Percentiles rank a stretch among this genome's conserved stretches.
Conservation (phyloP, 2,797 vertebrate genomes). For the Tenualosa ilisha region DNA sequence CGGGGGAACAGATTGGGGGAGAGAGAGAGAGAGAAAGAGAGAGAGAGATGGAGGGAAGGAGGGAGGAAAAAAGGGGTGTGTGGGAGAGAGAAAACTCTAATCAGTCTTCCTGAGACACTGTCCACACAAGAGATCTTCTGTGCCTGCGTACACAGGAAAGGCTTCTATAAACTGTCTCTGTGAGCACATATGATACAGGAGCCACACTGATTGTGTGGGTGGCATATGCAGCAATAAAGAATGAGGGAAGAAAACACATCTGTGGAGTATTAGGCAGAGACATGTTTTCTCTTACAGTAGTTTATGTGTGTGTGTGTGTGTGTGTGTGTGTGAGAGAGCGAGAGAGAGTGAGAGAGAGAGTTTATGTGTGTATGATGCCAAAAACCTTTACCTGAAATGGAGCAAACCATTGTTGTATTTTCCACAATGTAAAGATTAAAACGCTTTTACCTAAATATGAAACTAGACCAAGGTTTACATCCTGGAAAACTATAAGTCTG, state of each 20-base stretch:
- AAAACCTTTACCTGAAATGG: conserved; percentile 13
- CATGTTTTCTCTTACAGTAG: not conserved
- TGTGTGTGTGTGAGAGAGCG: conserved; percentile 2
- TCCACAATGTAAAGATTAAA: not conserved
- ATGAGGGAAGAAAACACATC: not conserved
- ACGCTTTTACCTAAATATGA: not conserved
- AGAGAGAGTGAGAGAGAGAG: conserved; percentile 9
- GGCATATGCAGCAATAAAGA: conserved; percentile 1
- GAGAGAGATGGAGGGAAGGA: not conserved
- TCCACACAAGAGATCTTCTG: conserved; percentile 49
- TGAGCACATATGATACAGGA: conserved; percentile 56
- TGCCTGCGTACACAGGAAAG: conserved; percentile 65
- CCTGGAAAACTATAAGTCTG: not conserved
- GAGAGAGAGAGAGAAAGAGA: not conserved
- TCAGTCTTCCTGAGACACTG: conserved; percentile 72
- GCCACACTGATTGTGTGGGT: conserved; percentile 21
- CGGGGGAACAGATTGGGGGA: not conserved
- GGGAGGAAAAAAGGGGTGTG: conserved; percentile 18
- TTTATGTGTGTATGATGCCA: not conserved
- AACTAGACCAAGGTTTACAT: not conserved
- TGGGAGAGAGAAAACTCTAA: conserved; percentile 58
- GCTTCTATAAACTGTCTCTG: conserved; percentile 62
- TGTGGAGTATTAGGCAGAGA: not conserved
- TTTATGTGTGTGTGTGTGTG: not conserved
- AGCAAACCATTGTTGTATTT: conserved; percentile 12